Evolutionary conservation across 2,888 invertebrate genomes (phyloP).

Genomic region (Philhelius pedissequus): DNA sequence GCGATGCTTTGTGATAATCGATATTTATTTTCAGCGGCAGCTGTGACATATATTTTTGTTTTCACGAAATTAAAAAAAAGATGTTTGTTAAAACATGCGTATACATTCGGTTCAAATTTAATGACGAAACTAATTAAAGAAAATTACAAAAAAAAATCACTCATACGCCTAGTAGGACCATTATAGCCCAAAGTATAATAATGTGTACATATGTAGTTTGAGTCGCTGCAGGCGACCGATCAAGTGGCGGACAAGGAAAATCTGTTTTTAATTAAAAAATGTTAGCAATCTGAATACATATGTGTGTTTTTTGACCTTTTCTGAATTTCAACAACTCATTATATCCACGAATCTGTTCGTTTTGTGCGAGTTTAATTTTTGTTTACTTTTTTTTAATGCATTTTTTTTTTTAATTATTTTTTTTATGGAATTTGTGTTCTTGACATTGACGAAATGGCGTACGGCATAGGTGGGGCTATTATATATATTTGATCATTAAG

Average conservation of each 20-base stretch:
- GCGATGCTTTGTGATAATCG: neutral
- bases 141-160: neutral
- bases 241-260: neutral
- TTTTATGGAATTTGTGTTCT: neutral
- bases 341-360: neutral
- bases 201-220: neutral
- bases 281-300: neutral
- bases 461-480: neutral
- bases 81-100: neutral
- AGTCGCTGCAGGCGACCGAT: neutral
- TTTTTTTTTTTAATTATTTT: neutral
- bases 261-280: slow-evolving; percentile 57
- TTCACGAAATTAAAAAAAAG: neutral
- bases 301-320: slow-evolving; percentile 10
- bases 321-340: slow-evolving; percentile 23
- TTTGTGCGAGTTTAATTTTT: neutral
- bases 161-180: slow-evolving; percentile 27
- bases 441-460: neutral
- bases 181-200: neutral
- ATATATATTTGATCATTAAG: neutral
- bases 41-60: neutral
- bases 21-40: neutral
- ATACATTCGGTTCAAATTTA: neutral
- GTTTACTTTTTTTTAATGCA: too few relatives aligned
- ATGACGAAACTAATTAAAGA: slow-evolving; percentile 34